phyloP scores from a whole-genome alignment of 2,113 vertebrate genomes.

The Lepus timidus region DNA sequence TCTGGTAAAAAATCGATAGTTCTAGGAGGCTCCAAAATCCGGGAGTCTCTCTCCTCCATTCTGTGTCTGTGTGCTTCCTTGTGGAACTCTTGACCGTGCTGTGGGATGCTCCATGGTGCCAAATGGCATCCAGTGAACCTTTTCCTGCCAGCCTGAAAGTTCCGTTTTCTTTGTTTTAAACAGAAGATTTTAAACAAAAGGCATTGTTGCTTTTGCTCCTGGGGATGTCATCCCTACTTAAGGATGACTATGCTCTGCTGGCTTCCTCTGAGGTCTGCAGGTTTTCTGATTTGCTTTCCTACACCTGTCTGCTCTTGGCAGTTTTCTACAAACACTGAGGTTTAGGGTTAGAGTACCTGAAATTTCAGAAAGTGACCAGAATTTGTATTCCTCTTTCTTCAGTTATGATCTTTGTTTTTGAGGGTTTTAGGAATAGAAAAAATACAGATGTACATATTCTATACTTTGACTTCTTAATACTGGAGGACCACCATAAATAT shows the following conservation, averaged over 20 bases:
- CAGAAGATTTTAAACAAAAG: not conserved
- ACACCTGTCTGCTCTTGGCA: not conserved
- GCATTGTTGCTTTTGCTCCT: not conserved
- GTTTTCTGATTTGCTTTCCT: not conserved
- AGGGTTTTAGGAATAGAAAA: conserved; percentile 1
- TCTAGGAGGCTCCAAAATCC: not conserved
- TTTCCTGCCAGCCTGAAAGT: not conserved
- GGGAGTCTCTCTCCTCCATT: not conserved
- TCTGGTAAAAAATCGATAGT: not conserved
- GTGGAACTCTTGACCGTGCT: not conserved
- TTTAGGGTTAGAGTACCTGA: not conserved
- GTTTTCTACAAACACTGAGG: conserved; percentile 17
- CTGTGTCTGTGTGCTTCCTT: not conserved
- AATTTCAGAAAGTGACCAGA: not conserved
- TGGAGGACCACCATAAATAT: not conserved
- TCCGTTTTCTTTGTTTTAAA: conserved; percentile 39
- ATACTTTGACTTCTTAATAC: not conserved
- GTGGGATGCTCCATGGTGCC: not conserved
- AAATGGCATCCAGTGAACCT: not conserved
- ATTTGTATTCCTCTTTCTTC: not conserved
- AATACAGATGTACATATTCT: not conserved
- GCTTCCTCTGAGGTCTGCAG: not conserved
- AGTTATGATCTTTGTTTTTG: not conserved
- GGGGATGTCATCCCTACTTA: not conserved
- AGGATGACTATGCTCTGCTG: not conserved